Conservation (phyloP, 2,113 vertebrate genomes). For the Colinus virginianus region DNA sequence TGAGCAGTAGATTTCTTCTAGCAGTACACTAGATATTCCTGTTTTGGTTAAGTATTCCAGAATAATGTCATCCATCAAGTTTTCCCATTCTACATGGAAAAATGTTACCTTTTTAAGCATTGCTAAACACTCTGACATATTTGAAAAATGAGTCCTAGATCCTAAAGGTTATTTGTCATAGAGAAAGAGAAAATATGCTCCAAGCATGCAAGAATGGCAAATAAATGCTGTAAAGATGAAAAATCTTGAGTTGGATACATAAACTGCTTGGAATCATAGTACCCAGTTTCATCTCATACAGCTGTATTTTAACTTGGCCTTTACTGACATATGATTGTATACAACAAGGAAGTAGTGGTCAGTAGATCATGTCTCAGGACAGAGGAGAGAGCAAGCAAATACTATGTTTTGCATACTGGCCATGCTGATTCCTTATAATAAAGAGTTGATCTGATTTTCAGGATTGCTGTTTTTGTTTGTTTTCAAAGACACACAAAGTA, state of each 20-base stretch:
- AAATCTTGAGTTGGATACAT: constrained; percentile 22
- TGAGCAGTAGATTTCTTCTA: neutral
- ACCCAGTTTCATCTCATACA: neutral
- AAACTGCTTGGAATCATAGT: neutral
- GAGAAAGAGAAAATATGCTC: constrained; percentile 1
- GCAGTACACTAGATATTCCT: neutral
- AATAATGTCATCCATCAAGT: constrained; percentile 21
- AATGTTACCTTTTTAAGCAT: constrained; percentile 38
- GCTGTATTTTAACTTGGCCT: constrained; percentile 18
- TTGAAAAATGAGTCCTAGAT: constrained; percentile 53
- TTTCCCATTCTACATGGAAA: neutral
- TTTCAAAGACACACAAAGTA: neutral
- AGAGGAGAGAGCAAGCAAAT: neutral
- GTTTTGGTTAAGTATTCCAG: constrained; percentile 36
- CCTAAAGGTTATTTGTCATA: constrained; percentile 52
- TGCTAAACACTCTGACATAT: constrained; percentile 30
- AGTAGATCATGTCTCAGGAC: neutral
- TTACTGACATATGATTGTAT: neutral
- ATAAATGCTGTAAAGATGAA: constrained; percentile 44
- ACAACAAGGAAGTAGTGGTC: neutral
- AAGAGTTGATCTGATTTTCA: neutral
- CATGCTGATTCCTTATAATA: neutral
- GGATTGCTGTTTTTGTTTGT: neutral
- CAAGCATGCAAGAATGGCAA: constrained; percentile 11
- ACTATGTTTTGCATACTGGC: neutral